These are phyloP conservation scores for Oryzias dopingdopingensis DNA, from an alignment of 2,797 vertebrate species.

Conservation along the genomic window DNA sequence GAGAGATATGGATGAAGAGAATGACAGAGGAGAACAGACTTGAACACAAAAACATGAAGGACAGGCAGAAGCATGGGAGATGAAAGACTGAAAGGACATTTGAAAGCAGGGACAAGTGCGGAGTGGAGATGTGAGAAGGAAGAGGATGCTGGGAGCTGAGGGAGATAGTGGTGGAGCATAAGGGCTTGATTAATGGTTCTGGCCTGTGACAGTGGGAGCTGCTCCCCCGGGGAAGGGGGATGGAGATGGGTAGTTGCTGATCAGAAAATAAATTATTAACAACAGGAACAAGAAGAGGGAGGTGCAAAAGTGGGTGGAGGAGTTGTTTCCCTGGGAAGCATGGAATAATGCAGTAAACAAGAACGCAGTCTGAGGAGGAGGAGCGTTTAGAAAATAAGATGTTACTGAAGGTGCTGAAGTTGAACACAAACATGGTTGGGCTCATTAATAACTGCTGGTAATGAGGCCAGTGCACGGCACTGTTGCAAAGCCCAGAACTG, in stretches of 20 bases:
- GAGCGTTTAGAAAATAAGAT: slow-evolving; percentile 46
- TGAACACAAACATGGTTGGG: slow-evolving; percentile 43
- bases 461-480: slow-evolving; percentile 45
- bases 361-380: not conserved
- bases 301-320: slow-evolving; percentile 31
- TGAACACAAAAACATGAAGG: slow-evolving; percentile 49
- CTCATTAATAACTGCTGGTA: slow-evolving; percentile 77
- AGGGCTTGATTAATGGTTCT: slow-evolving; percentile 81
- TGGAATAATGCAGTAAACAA: slow-evolving; percentile 3
- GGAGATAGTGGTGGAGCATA: slow-evolving; percentile 28
- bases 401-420: slow-evolving; percentile 58
- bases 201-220: slow-evolving; percentile 78
- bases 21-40: slow-evolving; percentile 42
- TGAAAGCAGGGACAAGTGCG: slow-evolving; percentile 22
- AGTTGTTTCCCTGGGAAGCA: slow-evolving; percentile 7
- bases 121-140: slow-evolving; percentile 20
- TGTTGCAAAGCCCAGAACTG: slow-evolving; percentile 17
- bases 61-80: slow-evolving; percentile 37
- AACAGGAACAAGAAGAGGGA: slow-evolving; percentile 60
- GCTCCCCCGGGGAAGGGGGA: slow-evolving; percentile 66
- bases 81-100: slow-evolving; percentile 21
- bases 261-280: slow-evolving; percentile 71
- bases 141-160: slow-evolving; percentile 23
- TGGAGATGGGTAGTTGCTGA: slow-evolving; percentile 32
- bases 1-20: slow-evolving; percentile 8